Evolutionary conservation across 2,797 vertebrate genomes (phyloP), one percentile per base, ranked within the genome.

Genomic region (Melanogrammus aeglefinus): DNA sequence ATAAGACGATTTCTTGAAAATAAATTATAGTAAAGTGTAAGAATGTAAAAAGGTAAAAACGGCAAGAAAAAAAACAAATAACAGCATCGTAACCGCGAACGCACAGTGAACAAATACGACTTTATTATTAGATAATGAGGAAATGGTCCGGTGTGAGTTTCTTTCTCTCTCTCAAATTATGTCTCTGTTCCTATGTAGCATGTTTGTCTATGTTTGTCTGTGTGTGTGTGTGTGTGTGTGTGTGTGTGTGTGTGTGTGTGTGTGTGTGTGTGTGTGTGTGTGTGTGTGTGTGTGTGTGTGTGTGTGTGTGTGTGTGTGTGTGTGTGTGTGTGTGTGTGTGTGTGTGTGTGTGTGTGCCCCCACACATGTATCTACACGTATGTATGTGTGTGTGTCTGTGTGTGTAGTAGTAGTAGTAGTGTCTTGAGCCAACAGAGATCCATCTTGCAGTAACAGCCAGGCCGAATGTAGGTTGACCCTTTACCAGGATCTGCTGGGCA

Each of bases 261-360:
- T 38, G 38, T 10, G 38, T 29, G 24, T 70, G 66, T 29, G 66
- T 29, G 24, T 70, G 66, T 70, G 66, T 29, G 1, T 70, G 66
- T 70, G n/a, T 27, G 24, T 70, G 51, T 63, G 47, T 57, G 14
- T 13, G 12, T 47, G 6, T 27, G n/a, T 66, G 21, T n/a, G 63
- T 66, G 63, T 57, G 51, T 57, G 12, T 14, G 51, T 13, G 57
- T 66, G 57, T 66, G 57, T 66, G 57, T 66, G 57, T 66, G 57
- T 66, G 57, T 57, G 57, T 66, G 57, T 66, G 57, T 66, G 57
- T 66, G 57, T 66, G 21, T 66, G 57, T n/a, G 57, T 66, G 57
- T 66, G 57, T 66, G 57, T 66, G 57, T 39, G 38, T 39, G 38
- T 39, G 8, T 39, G 38, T 39, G 9, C 36, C 8, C 6, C 0